A percentile compares a stretch with the other conserved stretches of the same genome.
These are phyloP conservation scores for Isotomurus palustris DNA, from an alignment of 2,888 invertebrate genomes.

Conservation along the genomic window DNA sequence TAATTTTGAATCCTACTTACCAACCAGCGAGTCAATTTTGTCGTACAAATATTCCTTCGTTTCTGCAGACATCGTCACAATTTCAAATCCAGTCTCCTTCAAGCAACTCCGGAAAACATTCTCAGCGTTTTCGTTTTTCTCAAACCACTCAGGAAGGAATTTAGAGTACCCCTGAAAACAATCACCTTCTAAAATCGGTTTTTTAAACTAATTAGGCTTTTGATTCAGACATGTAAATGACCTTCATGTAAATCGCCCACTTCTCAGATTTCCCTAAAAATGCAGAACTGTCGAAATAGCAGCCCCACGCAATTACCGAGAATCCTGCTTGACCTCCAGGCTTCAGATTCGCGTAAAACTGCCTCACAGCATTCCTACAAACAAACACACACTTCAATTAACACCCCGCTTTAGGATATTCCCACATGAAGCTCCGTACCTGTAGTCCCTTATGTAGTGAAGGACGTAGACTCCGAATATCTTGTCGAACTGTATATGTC, in stretches of 20 bases:
- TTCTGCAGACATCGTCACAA: slow-evolving; percentile 17
- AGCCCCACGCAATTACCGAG: slow-evolving; percentile 21
- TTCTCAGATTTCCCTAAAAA: slow-evolving; percentile 16
- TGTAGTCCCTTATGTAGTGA: slow-evolving; percentile 31
- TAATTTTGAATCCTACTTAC: slow-evolving; percentile 4
- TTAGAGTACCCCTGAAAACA: slow-evolving; percentile 24
- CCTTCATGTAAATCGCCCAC: slow-evolving; percentile 29
- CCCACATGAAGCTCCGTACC: slow-evolving; percentile 6
- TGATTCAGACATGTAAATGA: too few species aligned
- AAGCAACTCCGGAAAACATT: slow-evolving; percentile 12
- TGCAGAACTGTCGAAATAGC: not conserved
- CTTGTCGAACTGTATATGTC: slow-evolving; percentile 27
- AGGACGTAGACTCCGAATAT: slow-evolving; percentile 39
- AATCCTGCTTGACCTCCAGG: slow-evolving; percentile 30
- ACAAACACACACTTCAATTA: not conserved
- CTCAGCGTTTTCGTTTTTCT: slow-evolving; percentile 18
- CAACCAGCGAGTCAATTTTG: slow-evolving; percentile 18
- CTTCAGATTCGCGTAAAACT: slow-evolving; percentile 18
- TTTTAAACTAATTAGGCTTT: not conserved
- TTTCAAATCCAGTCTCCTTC: slow-evolving; percentile 19
- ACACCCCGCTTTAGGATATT: not conserved
- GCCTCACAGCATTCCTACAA: slow-evolving; percentile 8
- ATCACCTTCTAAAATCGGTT: not conserved
- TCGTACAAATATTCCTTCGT: slow-evolving; percentile 14
- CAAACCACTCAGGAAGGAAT: slow-evolving; percentile 28